Evolutionary conservation across 1,140 invertebrate genomes (phyloP).

Genomic region (Helicoverpa armigera): DNA sequence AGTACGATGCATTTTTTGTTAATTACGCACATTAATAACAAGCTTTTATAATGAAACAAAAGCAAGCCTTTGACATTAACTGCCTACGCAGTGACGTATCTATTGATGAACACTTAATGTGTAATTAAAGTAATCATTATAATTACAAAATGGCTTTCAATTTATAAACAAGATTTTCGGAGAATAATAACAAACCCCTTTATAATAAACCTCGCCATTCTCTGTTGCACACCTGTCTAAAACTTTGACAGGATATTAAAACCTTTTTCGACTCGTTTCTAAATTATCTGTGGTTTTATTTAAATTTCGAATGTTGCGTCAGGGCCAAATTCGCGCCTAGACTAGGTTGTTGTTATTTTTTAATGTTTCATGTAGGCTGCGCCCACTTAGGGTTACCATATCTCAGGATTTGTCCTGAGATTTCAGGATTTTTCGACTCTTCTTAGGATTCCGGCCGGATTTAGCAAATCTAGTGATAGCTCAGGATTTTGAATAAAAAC

Average conservation of each 20-base stretch:
- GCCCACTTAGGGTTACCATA: no score
- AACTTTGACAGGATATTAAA: slow-evolving; percentile 1
- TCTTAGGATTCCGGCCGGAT: no score
- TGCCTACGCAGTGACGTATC: neutral
- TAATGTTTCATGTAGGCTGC: slow-evolving; percentile 70
- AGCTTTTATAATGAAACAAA: slow-evolving; percentile 7
- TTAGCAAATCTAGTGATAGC: no score
- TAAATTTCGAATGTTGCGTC: slow-evolving; percentile 62
- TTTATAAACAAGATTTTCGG: neutral
- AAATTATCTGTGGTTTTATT: slow-evolving; percentile 31
- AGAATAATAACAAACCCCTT: slow-evolving; percentile 2
- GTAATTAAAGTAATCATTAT: slow-evolving; percentile 10
- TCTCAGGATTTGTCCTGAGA: no score
- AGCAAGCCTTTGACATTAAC: slow-evolving; percentile 14
- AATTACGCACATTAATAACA: neutral
- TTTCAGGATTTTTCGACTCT: no score
- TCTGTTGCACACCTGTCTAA: neutral
- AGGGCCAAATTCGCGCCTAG: slow-evolving; percentile 63
- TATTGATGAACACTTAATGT: slow-evolving; percentile 4
- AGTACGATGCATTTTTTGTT: slow-evolving; percentile 3
- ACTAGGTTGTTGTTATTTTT: slow-evolving; percentile 68
- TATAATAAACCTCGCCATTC: neutral
- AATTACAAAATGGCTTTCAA: slow-evolving; percentile 2
- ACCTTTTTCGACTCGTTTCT: neutral
- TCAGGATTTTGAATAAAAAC: no score